Percentiles rank a stretch among this genome's conserved stretches.
phyloP scores from a whole-genome alignment of 2,113 vertebrate species.

The Myrmecobius fasciatus region DNA sequence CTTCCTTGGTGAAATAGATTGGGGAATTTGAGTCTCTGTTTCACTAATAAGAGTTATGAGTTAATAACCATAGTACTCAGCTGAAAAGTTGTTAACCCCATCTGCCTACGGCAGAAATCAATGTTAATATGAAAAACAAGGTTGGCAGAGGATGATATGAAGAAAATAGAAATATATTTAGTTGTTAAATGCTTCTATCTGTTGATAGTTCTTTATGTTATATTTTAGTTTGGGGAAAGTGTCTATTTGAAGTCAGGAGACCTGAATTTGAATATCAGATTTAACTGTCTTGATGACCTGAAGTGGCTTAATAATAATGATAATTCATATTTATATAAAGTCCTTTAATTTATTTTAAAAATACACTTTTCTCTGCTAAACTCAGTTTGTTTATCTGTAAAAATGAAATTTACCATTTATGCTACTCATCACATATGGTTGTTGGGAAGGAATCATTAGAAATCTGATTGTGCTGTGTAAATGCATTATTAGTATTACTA shows the following conservation, averaged over 20 bases:
- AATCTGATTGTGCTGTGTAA: background rate
- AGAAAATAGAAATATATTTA: background rate
- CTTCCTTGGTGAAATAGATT: constrained; percentile 53
- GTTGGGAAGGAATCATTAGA: background rate
- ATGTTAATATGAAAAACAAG: background rate
- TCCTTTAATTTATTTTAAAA: background rate
- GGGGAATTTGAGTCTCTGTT: constrained; percentile 63
- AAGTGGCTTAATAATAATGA: background rate
- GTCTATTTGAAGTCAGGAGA: background rate
- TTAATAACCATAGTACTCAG: constrained; percentile 70
- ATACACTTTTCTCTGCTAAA: background rate
- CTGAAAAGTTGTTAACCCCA: constrained; percentile 79
- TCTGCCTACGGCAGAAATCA: constrained; percentile 75
- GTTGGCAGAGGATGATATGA: background rate
- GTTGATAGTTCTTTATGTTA: background rate
- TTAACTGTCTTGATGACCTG: background rate
- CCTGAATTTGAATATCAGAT: background rate
- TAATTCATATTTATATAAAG: background rate
- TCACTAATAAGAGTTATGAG: constrained; percentile 63
- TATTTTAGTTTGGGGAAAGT: background rate
- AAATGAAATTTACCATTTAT: background rate
- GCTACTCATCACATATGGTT: background rate
- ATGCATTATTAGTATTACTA: background rate
- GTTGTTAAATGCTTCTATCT: background rate
- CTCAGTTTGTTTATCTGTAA: background rate